Evolutionary conservation across 2,888 invertebrate species (phyloP).

Genomic region (Hecatera dysodea): DNA sequence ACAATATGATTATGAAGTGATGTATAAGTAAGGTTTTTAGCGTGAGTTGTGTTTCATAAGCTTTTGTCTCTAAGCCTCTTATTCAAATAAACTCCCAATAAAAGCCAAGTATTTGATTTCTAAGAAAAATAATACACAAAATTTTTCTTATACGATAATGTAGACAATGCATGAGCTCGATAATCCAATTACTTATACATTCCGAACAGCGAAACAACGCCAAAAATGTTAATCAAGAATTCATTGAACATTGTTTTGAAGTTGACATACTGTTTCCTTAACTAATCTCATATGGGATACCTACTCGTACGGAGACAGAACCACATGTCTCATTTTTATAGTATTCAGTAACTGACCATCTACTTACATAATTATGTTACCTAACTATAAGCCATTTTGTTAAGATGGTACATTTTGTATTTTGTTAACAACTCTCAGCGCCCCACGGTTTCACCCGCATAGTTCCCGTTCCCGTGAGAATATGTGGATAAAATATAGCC

Average conservation of each 20-base stretch:
- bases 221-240: constrained; percentile 1
- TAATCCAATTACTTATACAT: constrained; percentile 22
- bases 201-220: background rate
- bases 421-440: too few species aligned
- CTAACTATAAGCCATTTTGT: too few species aligned
- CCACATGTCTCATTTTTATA: too few species aligned
- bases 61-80: background rate
- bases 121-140: background rate
- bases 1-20: background rate
- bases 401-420: too few species aligned
- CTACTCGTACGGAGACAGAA: too few species aligned
- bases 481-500: too few species aligned
- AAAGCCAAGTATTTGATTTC: constrained; percentile 5
- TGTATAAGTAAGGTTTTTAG: background rate
- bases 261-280: too few species aligned
- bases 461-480: too few species aligned
- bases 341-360: too few species aligned
- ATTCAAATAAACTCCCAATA: constrained; percentile 1
- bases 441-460: too few species aligned
- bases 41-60: background rate
- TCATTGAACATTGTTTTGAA: background rate
- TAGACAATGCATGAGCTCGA: background rate
- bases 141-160: background rate
- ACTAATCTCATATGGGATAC: too few species aligned
- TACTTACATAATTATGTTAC: too few species aligned